Base-by-base conservation (phyloP, 1,140 invertebrate species). In the Cotesia typhae region DNA sequence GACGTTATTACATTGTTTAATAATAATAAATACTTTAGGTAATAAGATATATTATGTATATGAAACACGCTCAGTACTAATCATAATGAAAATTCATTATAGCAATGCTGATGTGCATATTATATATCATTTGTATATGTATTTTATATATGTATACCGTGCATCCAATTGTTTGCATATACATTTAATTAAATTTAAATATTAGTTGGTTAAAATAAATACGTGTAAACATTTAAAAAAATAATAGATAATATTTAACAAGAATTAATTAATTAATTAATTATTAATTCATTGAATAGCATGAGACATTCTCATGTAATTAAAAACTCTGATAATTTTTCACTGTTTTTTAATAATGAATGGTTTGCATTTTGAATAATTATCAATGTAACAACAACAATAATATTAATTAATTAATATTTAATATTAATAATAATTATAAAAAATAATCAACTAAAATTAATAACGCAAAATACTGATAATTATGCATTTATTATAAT, bases 281-380 rank as follows among this genome's bases (percentile, higher is more conserved):
- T 38, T 38, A 14, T 14, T n/a, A 64, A 41, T 38, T n/a, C 17
- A 64, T 28, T 28, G 28, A 10, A 41, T n/a, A 64, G 28, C 59
- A 3, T 35, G 61, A n/a, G 61, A 2, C 4, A 38, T 12, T 37
- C 9, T n/a, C 9, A 64, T 38, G 37, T 28, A 38, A 64, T 64
- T 38, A 37, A 38, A 64, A 38, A 64, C 37, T n/a, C 12, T 38
- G 37, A 38, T 14, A 41, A 35, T 64, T 64, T 64, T 64, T 64
- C 61, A 64, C 61, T 38, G 38, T 64, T 64, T 64, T 64, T 64
- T 64, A 64, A 64, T 10, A 64, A 64, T 64, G 5, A 64, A 37
- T 64, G 7, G 61, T 10, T 41, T 41, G 36, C 35, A 64, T 64
- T 64, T 64, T 41, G 37, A 10, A 64, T 64, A 60, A 2, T 47